These are phyloP conservation scores for Sinocyclocheilus anophthalmus DNA, from an alignment of 2,113 vertebrate species.

Conservation along the genomic window DNA sequence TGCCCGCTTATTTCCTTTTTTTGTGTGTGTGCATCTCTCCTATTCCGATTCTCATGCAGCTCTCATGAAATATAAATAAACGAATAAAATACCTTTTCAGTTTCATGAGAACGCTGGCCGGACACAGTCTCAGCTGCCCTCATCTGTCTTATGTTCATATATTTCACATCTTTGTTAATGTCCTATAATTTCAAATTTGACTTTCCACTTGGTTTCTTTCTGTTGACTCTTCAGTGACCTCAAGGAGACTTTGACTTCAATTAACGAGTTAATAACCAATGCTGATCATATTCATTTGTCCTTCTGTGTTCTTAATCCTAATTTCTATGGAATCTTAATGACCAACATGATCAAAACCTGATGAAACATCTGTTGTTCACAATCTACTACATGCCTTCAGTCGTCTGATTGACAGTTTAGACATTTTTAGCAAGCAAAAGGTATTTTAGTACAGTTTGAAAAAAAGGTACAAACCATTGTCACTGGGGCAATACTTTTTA, in stretches of 20 bases:
- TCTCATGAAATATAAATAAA: conserved; percentile 52
- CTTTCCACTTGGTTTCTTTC: not conserved
- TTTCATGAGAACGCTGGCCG: not conserved
- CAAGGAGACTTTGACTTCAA: not conserved
- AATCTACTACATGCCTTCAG: no score
- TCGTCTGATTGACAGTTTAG: no score
- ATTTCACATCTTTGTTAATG: not conserved
- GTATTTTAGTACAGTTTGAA: no score
- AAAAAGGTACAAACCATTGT: no score
- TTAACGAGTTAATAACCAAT: conserved; percentile 6
- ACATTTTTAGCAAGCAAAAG: no score
- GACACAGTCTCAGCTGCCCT: not conserved
- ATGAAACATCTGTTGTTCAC: no score
- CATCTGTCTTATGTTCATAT: not conserved
- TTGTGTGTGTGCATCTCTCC: not conserved
- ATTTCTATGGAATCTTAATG: not conserved
- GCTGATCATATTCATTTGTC: not conserved
- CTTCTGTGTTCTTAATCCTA: not conserved
- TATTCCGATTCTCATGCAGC: not conserved
- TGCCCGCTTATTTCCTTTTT: not conserved
- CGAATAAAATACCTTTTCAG: conserved; percentile 38
- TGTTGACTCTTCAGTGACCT: not conserved
- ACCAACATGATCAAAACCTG: not conserved
- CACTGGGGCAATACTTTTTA: no score
- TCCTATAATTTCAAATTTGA: not conserved